These are phyloP conservation scores for Lepeophtheirus nordmannii DNA, from an alignment of 2,888 invertebrate genomes.

Conservation along the genomic window DNA sequence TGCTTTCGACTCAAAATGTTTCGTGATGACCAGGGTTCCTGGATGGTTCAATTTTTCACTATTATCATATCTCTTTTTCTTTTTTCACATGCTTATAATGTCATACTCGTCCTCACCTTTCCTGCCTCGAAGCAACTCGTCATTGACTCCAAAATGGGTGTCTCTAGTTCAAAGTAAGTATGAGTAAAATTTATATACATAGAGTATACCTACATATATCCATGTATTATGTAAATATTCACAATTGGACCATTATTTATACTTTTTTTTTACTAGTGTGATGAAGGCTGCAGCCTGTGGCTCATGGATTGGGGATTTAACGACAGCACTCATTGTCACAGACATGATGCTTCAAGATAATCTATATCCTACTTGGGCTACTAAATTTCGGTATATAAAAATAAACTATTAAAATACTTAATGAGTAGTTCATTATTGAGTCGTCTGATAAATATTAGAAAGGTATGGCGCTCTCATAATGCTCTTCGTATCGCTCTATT, in stretches of 20 bases:
- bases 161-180: constrained; percentile 34
- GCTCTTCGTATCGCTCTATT: constrained; percentile 38
- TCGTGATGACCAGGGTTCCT: constrained; percentile 38
- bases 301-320: constrained; percentile 41
- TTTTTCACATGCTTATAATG: constrained; percentile 39
- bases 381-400: constrained; percentile 26
- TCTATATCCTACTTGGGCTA: constrained; percentile 39
- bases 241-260: background rate
- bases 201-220: constrained; percentile 26
- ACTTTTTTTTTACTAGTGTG: constrained; percentile 30
- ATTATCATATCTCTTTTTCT: constrained; percentile 37
- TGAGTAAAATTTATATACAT: background rate
- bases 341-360: constrained; percentile 42
- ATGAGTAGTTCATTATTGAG: constrained; percentile 22
- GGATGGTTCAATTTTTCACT: constrained; percentile 40
- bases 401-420: background rate
- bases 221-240: no score
- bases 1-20: constrained; percentile 39
- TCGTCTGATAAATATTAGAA: constrained; percentile 27
- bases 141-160: constrained; percentile 37
- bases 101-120: constrained; percentile 34
- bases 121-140: constrained; percentile 33
- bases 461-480: constrained; percentile 35
- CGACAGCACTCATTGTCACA: constrained; percentile 41
- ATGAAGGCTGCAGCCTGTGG: constrained; percentile 41